phyloP scores from a whole-genome alignment of 2,888 invertebrate genomes.

The Drosophila peninsularis region DNA sequence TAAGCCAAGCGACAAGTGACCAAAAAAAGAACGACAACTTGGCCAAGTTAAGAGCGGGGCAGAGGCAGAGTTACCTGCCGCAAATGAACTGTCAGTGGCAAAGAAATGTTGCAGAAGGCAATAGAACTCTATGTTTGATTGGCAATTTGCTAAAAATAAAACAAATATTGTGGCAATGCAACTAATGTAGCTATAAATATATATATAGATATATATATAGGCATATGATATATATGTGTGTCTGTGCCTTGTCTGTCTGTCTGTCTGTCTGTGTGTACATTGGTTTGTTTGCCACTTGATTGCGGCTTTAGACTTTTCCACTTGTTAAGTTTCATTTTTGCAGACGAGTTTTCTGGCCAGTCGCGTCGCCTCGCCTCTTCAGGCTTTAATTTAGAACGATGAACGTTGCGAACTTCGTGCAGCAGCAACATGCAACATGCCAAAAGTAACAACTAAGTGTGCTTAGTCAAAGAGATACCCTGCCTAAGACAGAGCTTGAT shows the following conservation, averaged over 20 bases:
- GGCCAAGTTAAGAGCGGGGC: slow-evolving; percentile 34
- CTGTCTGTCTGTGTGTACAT: slow-evolving; percentile 26
- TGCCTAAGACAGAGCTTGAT: background rate
- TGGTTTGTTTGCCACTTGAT: slow-evolving; percentile 70
- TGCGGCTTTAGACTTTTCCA: slow-evolving; percentile 73
- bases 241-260: slow-evolving; percentile 2
- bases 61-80: background rate
- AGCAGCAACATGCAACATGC: slow-evolving; percentile 29
- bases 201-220: background rate
- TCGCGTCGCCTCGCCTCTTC: slow-evolving; percentile 53
- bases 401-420: slow-evolving; percentile 35
- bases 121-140: slow-evolving; percentile 48
- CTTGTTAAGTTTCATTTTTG: slow-evolving; percentile 71
- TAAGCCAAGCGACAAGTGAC: slow-evolving; percentile 49
- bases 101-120: slow-evolving; percentile 1
- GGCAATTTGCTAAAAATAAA: slow-evolving; percentile 66
- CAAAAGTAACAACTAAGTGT: slow-evolving; percentile 2
- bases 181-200: slow-evolving; percentile 9
- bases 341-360: slow-evolving; percentile 63
- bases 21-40: slow-evolving; percentile 42
- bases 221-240: background rate
- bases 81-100: slow-evolving; percentile 7
- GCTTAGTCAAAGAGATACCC: background rate
- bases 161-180: slow-evolving; percentile 33
- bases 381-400: slow-evolving; percentile 68